These are phyloP conservation scores for Acrocephalus kingi DNA, from an alignment of 2,113 vertebrate genomes.

Conservation along the genomic window DNA sequence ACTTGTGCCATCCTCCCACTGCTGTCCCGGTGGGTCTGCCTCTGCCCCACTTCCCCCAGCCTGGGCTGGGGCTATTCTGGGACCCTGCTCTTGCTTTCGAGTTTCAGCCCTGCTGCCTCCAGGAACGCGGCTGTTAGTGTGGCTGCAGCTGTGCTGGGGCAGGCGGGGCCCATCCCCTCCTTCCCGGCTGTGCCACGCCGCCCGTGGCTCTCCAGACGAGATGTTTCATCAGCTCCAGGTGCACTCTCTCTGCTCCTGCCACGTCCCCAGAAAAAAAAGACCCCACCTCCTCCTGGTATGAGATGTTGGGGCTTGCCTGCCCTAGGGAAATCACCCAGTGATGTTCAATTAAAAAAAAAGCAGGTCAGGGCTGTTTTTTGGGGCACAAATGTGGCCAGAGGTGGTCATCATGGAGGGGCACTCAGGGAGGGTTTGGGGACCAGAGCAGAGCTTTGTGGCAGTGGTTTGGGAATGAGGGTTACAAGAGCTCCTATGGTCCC, in stretches of 20 bases:
- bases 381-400: not conserved
- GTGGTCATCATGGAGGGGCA: rapidly evolving
- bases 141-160: not conserved
- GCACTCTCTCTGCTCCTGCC: not conserved
- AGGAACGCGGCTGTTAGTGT: not conserved
- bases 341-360: not conserved
- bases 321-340: not conserved
- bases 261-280: not conserved
- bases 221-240: constrained; percentile 8
- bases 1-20: rapidly evolving
- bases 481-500: not conserved
- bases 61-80: not conserved
- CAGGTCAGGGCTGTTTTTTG: not conserved
- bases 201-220: not conserved
- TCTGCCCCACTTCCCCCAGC: not conserved
- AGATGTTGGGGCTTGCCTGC: not conserved
- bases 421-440: not conserved
- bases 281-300: not conserved
- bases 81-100: constrained; percentile 27
- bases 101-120: constrained; percentile 31
- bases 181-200: not conserved
- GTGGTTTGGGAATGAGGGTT: not conserved
- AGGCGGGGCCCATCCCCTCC: not conserved
- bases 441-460: not conserved
- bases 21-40: rapidly evolving